phyloP scores from a whole-genome alignment of 1,140 invertebrate species.

The Mya arenaria region DNA sequence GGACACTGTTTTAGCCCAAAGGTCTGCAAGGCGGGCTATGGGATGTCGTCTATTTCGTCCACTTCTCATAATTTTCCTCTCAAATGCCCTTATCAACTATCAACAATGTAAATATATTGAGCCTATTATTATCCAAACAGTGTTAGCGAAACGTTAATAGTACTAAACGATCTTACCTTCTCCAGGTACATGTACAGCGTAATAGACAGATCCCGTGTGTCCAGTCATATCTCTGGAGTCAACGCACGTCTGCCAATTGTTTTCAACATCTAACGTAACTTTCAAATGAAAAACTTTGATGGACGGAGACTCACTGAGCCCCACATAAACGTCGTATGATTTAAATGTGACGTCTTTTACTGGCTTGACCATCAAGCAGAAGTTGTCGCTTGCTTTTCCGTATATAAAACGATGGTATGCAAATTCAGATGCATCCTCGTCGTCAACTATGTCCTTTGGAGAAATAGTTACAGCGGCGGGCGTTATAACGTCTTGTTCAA shows the following conservation, averaged over 20 bases:
- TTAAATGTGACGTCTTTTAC: not conserved
- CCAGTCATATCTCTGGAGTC: not conserved
- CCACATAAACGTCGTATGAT: not conserved
- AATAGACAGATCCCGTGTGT: conserved; percentile 12
- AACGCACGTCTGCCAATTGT: not conserved
- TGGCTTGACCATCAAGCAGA: conserved; percentile 17
- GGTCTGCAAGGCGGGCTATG: too few relatives aligned
- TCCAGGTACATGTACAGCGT: conserved; percentile 6
- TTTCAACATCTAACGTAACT: not conserved
- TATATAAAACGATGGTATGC: conserved; percentile 23
- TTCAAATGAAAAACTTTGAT: conserved; percentile 21
- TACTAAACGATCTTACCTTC: too few relatives aligned
- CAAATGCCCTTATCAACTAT: too few relatives aligned
- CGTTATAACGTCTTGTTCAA: conserved; percentile 15
- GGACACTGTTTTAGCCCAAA: too few relatives aligned
- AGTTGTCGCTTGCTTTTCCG: conserved; percentile 1
- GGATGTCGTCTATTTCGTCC: too few relatives aligned
- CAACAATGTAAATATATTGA: too few relatives aligned
- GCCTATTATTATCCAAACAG: too few relatives aligned
- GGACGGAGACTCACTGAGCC: not conserved
- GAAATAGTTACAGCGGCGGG: not conserved
- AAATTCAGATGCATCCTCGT: conserved; percentile 30
- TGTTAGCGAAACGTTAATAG: too few relatives aligned
- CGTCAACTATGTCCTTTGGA: not conserved
- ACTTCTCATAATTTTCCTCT: too few relatives aligned